phyloP scores from a whole-genome alignment of 2,113 vertebrate genomes.

The Scophthalmus maximus region DNA sequence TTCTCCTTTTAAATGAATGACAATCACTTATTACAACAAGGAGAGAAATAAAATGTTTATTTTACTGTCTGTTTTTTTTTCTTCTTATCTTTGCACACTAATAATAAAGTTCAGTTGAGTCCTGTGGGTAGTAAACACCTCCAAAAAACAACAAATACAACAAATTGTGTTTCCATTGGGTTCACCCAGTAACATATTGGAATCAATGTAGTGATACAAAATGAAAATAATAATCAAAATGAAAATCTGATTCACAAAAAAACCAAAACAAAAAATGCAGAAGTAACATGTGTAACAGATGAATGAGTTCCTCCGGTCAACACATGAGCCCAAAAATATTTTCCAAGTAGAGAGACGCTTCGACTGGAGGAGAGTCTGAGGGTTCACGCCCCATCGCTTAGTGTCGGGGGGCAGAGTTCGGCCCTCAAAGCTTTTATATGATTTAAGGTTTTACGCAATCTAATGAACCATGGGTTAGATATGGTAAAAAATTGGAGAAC shows the following conservation, averaged over 20 bases:
- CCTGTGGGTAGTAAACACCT: conserved; percentile 57
- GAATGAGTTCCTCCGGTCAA: conserved; percentile 44
- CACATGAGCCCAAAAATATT: conserved; percentile 29
- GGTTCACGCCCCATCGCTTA: conserved; percentile 32
- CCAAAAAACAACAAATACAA: conserved; percentile 64
- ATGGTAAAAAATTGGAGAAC: conserved; percentile 25
- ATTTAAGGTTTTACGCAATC: conserved; percentile 42
- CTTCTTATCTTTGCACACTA: conserved; percentile 55
- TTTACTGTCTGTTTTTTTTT: conserved; percentile 64
- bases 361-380: conserved; percentile 26
- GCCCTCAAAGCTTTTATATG: conserved; percentile 14
- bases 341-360: conserved; percentile 33
- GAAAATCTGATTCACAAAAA: conserved; percentile 52
- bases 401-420: conserved; percentile 37
- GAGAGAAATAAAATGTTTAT: conserved; percentile 81
- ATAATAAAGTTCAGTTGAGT: conserved; percentile 75
- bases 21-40: conserved; percentile 55
- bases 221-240: conserved; percentile 33
- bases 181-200: conserved; percentile 66
- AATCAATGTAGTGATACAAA: conserved; percentile 69
- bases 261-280: conserved; percentile 46
- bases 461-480: neutral
- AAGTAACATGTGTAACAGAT: conserved; percentile 67
- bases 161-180: conserved; percentile 61
- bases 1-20: neutral